phyloP scores from a whole-genome alignment of 2,113 vertebrate genomes.

The Porphyrio hochstetteri region DNA sequence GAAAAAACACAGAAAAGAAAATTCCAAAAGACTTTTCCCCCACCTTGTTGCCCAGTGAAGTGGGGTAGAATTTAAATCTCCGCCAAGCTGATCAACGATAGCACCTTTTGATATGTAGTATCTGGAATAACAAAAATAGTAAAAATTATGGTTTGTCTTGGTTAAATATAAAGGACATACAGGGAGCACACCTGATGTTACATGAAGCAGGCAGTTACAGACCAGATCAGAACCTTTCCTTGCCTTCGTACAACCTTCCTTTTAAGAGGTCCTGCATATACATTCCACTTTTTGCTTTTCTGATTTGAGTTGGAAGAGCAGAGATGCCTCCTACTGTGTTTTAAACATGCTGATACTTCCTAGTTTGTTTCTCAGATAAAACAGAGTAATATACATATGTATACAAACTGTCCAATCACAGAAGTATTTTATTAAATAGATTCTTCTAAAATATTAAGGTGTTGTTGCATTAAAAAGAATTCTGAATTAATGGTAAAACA shows the following conservation, averaged over 20 bases:
- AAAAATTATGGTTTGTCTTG: not conserved
- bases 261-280: not conserved
- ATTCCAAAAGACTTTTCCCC: not conserved
- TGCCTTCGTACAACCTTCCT: not conserved
- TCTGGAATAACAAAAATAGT: slow-evolving; percentile 71
- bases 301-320: not conserved
- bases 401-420: not conserved
- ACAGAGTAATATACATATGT: not conserved
- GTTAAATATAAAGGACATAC: not conserved
- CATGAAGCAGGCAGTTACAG: not conserved
- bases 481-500: not conserved
- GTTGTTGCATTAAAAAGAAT: not conserved
- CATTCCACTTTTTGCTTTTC: not conserved
- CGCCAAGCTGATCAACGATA: slow-evolving; percentile 96
- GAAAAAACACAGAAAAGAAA: not conserved
- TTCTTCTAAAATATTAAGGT: not conserved
- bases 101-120: slow-evolving; percentile 99
- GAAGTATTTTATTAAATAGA: not conserved
- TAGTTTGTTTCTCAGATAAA: not conserved
- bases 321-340: not conserved
- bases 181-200: not conserved
- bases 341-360: not conserved
- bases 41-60: slow-evolving; percentile 99
- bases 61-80: slow-evolving; percentile 98
- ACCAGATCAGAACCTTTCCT: not conserved